Conservation (phyloP, 2,797 vertebrate species). For the Masticophis lateralis region DNA sequence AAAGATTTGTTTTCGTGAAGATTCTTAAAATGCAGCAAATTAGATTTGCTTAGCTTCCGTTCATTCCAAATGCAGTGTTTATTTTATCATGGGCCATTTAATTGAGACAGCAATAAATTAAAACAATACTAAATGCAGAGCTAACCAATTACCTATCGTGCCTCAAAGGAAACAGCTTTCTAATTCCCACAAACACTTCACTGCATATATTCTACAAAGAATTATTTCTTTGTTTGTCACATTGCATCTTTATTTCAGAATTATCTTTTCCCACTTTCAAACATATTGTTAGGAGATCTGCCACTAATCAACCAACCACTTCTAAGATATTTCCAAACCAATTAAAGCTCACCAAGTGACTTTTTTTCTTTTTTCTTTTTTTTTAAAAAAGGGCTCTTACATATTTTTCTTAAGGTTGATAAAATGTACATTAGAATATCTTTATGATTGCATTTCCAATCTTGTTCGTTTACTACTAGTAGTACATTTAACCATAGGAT, state of each 20-base stretch:
- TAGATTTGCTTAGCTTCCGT: background rate
- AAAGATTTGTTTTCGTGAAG: constrained; percentile 1
- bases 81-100: constrained; percentile 31
- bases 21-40: constrained; percentile 31
- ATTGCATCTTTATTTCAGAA: background rate
- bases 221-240: constrained; percentile 18
- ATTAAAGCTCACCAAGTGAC: constrained; percentile 12
- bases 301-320: constrained; percentile 28
- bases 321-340: background rate
- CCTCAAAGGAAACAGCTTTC: constrained; percentile 30
- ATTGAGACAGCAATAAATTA: constrained; percentile 43
- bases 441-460: background rate
- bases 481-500: background rate
- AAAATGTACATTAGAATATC: background rate
- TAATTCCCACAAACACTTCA: constrained; percentile 20
- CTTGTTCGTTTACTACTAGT: background rate
- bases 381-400: background rate
- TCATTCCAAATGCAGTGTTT: constrained; percentile 36
- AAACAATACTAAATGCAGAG: constrained; percentile 25
- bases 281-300: constrained; percentile 22
- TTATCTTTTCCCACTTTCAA: background rate
- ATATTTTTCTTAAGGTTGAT: background rate
- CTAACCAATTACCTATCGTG: background rate
- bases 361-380: constrained; percentile 12
- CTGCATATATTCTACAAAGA: constrained; percentile 16